A percentile compares a stretch with the other conserved stretches of the same genome.
Evolutionary conservation across 1,140 invertebrate genomes (phyloP).

Genomic region (Ostrea edulis): DNA sequence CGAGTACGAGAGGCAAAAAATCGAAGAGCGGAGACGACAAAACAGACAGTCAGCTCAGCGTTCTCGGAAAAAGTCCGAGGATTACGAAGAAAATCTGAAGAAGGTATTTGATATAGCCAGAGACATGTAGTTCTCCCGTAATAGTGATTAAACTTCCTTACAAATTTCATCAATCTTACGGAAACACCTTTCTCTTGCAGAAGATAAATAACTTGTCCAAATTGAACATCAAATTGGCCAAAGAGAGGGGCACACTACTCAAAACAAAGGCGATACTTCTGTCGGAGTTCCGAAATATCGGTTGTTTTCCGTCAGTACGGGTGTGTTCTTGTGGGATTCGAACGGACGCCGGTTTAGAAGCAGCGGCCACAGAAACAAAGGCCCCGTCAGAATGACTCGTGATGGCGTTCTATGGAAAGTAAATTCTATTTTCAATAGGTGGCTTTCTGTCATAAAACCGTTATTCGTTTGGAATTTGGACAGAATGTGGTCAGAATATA

Average conservation of each 20-base stretch:
- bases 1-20: neutral
- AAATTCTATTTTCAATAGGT: no score
- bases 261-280: neutral
- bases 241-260: neutral
- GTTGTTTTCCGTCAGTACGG: neutral
- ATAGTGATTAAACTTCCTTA: no score
- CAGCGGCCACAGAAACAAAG: neutral
- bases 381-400: neutral
- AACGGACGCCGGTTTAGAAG: neutral
- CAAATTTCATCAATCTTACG: neutral
- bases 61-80: constrained; percentile 8
- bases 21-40: constrained; percentile 3
- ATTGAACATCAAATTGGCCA: neutral
- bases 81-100: neutral
- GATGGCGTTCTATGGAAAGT: no score
- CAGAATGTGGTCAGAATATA: no score
- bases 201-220: neutral
- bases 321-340: neutral
- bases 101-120: neutral
- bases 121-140: neutral
- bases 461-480: no score
- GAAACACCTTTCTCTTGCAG: neutral
- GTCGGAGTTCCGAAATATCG: neutral
- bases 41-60: constrained; percentile 14
- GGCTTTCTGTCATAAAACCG: no score